Conservation (phyloP, 2,888 invertebrate genomes). For the Chrysodeixis includens region DNA sequence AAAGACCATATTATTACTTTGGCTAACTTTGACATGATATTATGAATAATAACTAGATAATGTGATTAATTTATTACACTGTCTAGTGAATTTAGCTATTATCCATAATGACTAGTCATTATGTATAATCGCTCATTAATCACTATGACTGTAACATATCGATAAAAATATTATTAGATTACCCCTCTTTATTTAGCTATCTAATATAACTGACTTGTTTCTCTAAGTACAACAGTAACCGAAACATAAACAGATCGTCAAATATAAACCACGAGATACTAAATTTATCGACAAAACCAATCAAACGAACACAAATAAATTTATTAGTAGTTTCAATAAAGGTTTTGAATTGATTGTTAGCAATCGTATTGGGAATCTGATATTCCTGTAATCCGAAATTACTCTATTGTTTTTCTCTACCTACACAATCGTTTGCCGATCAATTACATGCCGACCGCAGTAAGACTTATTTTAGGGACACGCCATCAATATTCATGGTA, state of each 20-base stretch:
- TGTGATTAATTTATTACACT: too few relatives aligned
- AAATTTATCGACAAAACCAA: slow-evolving; percentile 5
- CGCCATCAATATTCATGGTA: slow-evolving; percentile 37
- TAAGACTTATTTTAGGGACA: slow-evolving; percentile 26
- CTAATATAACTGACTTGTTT: neutral
- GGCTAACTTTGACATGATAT: too few relatives aligned
- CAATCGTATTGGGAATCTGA: slow-evolving; percentile 2
- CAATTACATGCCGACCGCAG: slow-evolving; percentile 22
- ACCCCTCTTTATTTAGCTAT: neutral
- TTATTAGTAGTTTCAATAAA: slow-evolving; percentile 12
- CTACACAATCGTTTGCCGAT: slow-evolving; percentile 15
- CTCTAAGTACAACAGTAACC: neutral
- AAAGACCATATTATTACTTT: too few relatives aligned
- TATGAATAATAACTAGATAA: too few relatives aligned
- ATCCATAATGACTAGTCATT: too few relatives aligned
- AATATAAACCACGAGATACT: slow-evolving; percentile 1
- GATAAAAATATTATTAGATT: neutral
- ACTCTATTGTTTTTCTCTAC: slow-evolving; percentile 10
- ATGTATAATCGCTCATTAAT: too few relatives aligned
- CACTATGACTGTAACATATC: too few relatives aligned
- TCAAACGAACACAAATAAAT: neutral
- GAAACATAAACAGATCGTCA: neutral
- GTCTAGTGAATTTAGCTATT: too few relatives aligned
- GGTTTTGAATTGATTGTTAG: neutral
- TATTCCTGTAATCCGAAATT: slow-evolving; percentile 17